Evolutionary conservation across 2,888 invertebrate genomes (phyloP), one percentile per base, ranked within the genome.

Genomic region (Dryadula phaetusa): DNA sequence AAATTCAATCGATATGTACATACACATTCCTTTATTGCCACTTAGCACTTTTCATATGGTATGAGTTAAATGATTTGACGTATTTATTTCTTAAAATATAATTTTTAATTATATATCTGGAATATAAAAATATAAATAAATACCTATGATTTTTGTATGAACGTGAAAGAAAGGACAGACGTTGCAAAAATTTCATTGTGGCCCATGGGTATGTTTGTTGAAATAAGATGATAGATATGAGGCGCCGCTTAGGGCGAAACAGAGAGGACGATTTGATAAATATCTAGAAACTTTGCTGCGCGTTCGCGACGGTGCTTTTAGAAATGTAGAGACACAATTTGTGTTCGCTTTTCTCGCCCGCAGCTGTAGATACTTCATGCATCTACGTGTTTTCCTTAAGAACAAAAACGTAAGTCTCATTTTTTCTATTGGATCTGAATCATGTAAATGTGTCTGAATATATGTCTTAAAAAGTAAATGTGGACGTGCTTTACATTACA

Each of bases 261-360:
- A 80, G 79, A 79, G 79, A 80, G 80, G 80, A 80, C 81, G 79
- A 83, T 86, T 84, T 87, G 86, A 87, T 87, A 85, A 86, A 87
- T 86, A 83, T 87, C 85, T 84, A 77, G 80, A 85, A 86, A 87
- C 79, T 85, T 86, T 83, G 82, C 80, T 78, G 79, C 77, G 76
- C 79, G 78, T 81, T 79, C 79, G 76, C 78, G 80, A 76, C 78
- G 79, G 76, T 75, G 82, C 82, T 86, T 85, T 87, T 82, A 82
- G 81, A 81, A 82, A 81, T 79, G 80, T 79, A 81, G 77, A 78
- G 81, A 84, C 78, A 82, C 85, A 83, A 86, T 84, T 85, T 83
- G 78, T 78, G 77, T 80, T 78, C 81, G 81, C 82, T 77, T 78
- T 79, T 79, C 79, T 80, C 79, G 82, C 82, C 80, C 76, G 81